Evolutionary conservation across 2,888 invertebrate genomes (phyloP).

Genomic region (Altica lythri): DNA sequence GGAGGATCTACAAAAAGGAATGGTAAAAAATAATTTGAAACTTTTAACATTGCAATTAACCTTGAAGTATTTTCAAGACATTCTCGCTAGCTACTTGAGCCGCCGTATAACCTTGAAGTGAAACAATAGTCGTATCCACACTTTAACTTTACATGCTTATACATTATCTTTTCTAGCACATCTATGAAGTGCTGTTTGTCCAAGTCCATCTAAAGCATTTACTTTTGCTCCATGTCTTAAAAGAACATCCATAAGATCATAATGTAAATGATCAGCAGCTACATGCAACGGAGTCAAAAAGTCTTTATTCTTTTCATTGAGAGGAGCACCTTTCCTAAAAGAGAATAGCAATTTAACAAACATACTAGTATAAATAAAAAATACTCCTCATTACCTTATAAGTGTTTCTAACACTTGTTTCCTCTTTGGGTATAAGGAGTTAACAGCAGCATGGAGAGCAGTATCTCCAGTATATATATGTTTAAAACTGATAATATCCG

Average conservation of each 20-base stretch:
- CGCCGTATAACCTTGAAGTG: constrained; percentile 82
- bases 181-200: constrained; percentile 82
- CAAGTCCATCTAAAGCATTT: constrained; percentile 85
- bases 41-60: no score
- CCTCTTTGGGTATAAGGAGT: constrained; percentile 83
- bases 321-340: constrained; percentile 80
- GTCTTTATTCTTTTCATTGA: constrained; percentile 95
- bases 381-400: constrained; percentile 63
- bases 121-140: constrained; percentile 79
- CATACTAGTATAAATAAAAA: no score
- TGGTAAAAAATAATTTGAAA: not conserved
- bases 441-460: constrained; percentile 81
- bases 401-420: constrained; percentile 89
- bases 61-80: constrained; percentile 80
- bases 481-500: constrained; percentile 79
- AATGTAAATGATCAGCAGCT: constrained; percentile 86
- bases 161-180: constrained; percentile 88
- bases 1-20: constrained; percentile 64
- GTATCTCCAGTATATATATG: constrained; percentile 89
- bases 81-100: constrained; percentile 81
- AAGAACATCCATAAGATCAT: constrained; percentile 89
- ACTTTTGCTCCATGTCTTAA: constrained; percentile 87
- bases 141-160: constrained; percentile 90
- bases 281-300: constrained; percentile 89
- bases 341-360: no score